Evolutionary conservation across 2,888 invertebrate genomes (phyloP).

Genomic region (Torymus aiolomorphi): DNA sequence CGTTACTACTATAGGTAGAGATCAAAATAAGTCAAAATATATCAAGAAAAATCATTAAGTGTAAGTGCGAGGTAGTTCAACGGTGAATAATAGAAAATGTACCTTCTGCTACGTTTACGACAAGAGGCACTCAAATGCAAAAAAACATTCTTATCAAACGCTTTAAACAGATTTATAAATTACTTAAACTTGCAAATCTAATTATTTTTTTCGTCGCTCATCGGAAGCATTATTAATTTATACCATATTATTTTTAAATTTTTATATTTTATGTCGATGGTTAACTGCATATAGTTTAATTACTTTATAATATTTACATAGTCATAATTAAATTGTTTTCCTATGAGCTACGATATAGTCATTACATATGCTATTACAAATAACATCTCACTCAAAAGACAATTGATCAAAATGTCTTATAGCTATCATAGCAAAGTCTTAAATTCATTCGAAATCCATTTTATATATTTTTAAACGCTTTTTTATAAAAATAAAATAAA

Average conservation of each 20-base stretch:
- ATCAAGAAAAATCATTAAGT: background rate
- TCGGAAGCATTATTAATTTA: slow-evolving; percentile 12
- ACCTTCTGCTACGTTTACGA: slow-evolving; percentile 16
- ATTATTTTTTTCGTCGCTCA: slow-evolving; percentile 30
- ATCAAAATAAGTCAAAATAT: slow-evolving; percentile 24
- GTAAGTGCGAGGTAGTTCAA: slow-evolving; percentile 28
- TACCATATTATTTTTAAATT: background rate
- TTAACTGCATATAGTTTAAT: background rate
- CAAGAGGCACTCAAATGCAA: slow-evolving; percentile 37
- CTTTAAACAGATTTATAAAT: slow-evolving; percentile 19
- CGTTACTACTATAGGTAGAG: slow-evolving; percentile 15
- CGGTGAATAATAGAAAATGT: slow-evolving; percentile 30
- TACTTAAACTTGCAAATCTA: slow-evolving; percentile 39
- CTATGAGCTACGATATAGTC: slow-evolving; percentile 36
- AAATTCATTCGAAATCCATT: slow-evolving; percentile 55
- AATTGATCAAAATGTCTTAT: slow-evolving; percentile 53
- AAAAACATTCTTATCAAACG: slow-evolving; percentile 18
- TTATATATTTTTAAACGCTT: slow-evolving; percentile 1
- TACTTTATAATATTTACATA: slow-evolving; percentile 16
- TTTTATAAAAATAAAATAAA: background rate
- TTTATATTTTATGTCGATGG: background rate
- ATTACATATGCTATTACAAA: slow-evolving; percentile 23
- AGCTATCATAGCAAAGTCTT: slow-evolving; percentile 39
- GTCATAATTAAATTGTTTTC: slow-evolving; percentile 9
- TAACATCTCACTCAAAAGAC: slow-evolving; percentile 41